Evolutionary conservation across 2,888 invertebrate genomes (phyloP).

Genomic region (Synanthedon myopaeformis): DNA sequence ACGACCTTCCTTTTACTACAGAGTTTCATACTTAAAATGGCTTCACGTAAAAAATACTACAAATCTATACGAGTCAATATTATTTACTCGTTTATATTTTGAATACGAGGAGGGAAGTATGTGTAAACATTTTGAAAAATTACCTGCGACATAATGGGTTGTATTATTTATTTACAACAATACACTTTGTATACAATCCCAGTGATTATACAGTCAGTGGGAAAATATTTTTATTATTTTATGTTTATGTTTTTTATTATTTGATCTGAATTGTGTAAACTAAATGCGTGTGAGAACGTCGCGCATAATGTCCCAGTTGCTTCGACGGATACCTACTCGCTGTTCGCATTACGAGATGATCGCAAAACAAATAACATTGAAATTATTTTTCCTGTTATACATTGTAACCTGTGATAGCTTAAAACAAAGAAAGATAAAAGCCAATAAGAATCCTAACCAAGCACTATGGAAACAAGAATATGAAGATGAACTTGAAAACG

Average conservation of each 20-base stretch:
- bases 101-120: too few relatives aligned
- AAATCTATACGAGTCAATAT: too few relatives aligned
- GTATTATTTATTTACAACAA: too few relatives aligned
- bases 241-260: conserved; percentile 32
- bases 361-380: conserved; percentile 16
- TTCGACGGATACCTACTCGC: conserved; percentile 16
- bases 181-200: too few relatives aligned
- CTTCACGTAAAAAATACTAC: too few relatives aligned
- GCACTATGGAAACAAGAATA: conserved; percentile 56
- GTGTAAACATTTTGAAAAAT: too few relatives aligned
- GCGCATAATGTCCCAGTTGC: conserved; percentile 20
- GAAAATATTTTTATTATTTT: background rate
- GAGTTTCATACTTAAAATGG: too few relatives aligned
- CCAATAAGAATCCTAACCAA: conserved; percentile 31
- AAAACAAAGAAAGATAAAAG: conserved; percentile 24
- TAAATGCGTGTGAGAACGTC: conserved; percentile 9
- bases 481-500: conserved; percentile 48
- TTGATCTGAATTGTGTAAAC: conserved; percentile 32
- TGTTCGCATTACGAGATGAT: conserved; percentile 34
- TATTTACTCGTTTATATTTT: too few relatives aligned
- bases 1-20: too few relatives aligned
- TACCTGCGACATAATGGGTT: too few relatives aligned
- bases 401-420: conserved; percentile 19
- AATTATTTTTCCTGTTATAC: conserved; percentile 16
- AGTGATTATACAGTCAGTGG: too few relatives aligned